phyloP scores from a whole-genome alignment of 1,140 invertebrate species.

The Vanessa atalanta region DNA sequence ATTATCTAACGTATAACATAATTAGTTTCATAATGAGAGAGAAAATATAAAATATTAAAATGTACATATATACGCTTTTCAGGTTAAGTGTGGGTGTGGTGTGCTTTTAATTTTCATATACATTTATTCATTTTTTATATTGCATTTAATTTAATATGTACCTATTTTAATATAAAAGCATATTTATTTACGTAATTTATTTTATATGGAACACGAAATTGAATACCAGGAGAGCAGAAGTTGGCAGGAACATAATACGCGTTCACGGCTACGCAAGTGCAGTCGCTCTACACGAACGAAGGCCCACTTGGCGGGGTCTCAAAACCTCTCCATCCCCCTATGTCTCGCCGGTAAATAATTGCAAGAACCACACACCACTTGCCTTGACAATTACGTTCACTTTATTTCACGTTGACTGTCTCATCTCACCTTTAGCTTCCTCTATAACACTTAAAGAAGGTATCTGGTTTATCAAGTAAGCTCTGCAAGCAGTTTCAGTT shows the following conservation, averaged over 20 bases:
- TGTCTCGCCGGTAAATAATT: constrained; percentile 69
- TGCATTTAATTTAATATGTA: no score
- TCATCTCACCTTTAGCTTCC: constrained; percentile 27
- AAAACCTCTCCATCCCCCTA: constrained; percentile 67
- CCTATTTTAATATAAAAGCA: no score
- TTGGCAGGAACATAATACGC: neutral
- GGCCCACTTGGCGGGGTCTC: constrained; percentile 51
- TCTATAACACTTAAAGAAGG: constrained; percentile 13
- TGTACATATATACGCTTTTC: neutral
- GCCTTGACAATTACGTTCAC: constrained; percentile 67
- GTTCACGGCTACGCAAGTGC: neutral
- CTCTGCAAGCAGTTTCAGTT: neutral
- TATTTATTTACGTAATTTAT: no score
- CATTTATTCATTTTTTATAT: neutral
- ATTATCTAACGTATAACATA: constrained; percentile 3
- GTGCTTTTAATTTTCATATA: neutral
- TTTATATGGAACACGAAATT: neutral
- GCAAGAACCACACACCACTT: constrained; percentile 55
- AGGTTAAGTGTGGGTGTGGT: neutral
- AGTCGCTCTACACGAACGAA: constrained; percentile 30
- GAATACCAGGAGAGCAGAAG: neutral
- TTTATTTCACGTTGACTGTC: constrained; percentile 54
- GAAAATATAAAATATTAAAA: neutral
- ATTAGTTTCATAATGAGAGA: constrained; percentile 1
- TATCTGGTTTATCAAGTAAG: constrained; percentile 1